Conservation (phyloP, 35 echinoderm and acorn worm species). For the Acanthaster planci region DNA sequence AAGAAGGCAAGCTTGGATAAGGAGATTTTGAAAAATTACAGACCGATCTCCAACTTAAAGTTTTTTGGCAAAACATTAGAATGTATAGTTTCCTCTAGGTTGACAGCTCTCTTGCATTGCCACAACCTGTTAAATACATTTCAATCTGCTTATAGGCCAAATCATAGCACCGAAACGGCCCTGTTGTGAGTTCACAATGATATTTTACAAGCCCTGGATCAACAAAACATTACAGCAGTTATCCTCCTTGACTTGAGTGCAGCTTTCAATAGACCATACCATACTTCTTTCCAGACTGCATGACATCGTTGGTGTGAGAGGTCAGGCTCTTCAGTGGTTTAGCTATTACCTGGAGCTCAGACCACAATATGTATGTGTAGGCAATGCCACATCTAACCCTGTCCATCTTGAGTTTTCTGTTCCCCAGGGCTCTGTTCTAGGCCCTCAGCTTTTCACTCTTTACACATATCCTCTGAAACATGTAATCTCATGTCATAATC, state of each 20-base stretch:
- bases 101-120: neutral
- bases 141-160: conserved; percentile 46
- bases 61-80: conserved; percentile 62
- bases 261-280: conserved; percentile 44
- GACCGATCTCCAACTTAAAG: conserved; percentile 58
- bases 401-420: too few species aligned
- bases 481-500: too few species aligned
- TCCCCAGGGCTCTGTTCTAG: too few species aligned
- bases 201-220: conserved; percentile 43
- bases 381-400: too few species aligned
- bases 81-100: conserved; percentile 6
- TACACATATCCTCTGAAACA: too few species aligned
- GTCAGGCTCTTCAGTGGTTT: neutral
- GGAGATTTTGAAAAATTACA: conserved; percentile 55
- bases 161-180: conserved; percentile 57
- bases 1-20: conserved; percentile 47
- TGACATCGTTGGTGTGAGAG: conserved; percentile 7
- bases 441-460: too few species aligned
- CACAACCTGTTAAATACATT: neutral
- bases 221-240: conserved; percentile 38
- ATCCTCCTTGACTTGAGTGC: conserved; percentile 57
- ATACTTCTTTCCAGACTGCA: conserved; percentile 27
- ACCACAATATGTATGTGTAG: too few species aligned
- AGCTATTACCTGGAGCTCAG: too few species aligned
- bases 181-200: conserved; percentile 59